phyloP scores from a whole-genome alignment of 1,140 invertebrate genomes.

The Zaprionus africanus region DNA sequence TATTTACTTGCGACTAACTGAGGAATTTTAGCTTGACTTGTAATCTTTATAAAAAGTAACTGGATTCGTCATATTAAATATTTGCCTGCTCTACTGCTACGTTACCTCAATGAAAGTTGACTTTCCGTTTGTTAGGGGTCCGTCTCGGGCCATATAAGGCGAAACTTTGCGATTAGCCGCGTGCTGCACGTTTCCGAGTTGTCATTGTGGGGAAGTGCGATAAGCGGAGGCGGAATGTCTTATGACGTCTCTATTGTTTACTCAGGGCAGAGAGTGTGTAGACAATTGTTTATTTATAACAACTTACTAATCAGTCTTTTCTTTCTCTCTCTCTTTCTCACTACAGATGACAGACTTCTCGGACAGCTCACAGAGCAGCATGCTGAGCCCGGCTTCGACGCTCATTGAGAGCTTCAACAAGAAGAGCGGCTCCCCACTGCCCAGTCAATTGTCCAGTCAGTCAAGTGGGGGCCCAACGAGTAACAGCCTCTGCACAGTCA shows the following conservation, averaged over 20 bases:
- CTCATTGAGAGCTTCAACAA: conserved; percentile 84
- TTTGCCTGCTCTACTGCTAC: neutral
- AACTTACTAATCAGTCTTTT: neutral
- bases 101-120: neutral
- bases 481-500: conserved; percentile 13
- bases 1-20: neutral
- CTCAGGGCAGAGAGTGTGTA: neutral
- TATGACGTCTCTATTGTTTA: neutral
- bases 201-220: neutral
- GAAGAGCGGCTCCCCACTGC: conserved; percentile 56
- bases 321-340: too few species aligned
- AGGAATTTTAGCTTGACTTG: neutral
- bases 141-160: conserved; percentile 36
- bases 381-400: conserved; percentile 75
- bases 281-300: conserved; percentile 7
- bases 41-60: neutral
- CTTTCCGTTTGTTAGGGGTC: neutral
- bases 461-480: neutral
- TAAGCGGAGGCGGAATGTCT: neutral
- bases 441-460: conserved; percentile 20
- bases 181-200: conserved; percentile 1
- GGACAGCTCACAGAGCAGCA: conserved; percentile 77
- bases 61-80: neutral
- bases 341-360: conserved; percentile 84
- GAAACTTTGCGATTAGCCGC: conserved; percentile 3